Base-by-base conservation (phyloP, 2,113 vertebrate genomes). In the Ceyx margarethae region DNA sequence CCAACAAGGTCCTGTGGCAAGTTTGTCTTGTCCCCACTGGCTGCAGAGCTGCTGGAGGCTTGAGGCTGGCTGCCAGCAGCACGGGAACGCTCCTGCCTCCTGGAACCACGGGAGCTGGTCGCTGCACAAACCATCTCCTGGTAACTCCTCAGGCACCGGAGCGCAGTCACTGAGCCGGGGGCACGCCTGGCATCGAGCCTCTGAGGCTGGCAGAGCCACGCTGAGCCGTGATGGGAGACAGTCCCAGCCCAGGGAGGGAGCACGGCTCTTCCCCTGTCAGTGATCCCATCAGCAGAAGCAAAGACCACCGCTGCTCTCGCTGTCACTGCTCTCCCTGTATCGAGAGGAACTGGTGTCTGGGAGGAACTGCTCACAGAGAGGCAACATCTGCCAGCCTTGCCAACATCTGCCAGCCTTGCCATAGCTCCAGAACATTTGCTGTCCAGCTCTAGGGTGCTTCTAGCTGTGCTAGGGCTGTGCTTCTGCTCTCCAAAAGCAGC, bases 161-260 rank as follows among this genome's bases (percentile, higher is more conserved):
- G 33, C 4, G 0, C 1, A 1, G 21, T 16, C 2, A 5, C 61
- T 19, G 60, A 16, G 26, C 57, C 31, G 8, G 73, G 31, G 3
- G 3, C 11, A 29, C 0, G 3, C 25, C 46, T 35, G 48, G 60
- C n/a, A 23, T 22, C 1, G 29, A 33, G 60, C 20, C 14, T 29
- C n/a, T 35, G 5, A 0, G 22, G 10, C n/a, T 2, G 0, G n/a
- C 3, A 5, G 35, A 18, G 43, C 2, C 20, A 7, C 37, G 11
- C 11, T 0, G 23, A 51, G 11, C 64, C 0, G 1, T 37, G 76
- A 17, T 0, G 0, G 31, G 13, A 1, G 6, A 3, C 29, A 19
- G 80, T 18, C 25, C 28, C 8, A 9, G 64, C 65, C 16, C 5
- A 2, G 43, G 15, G 61, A n/a, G 42, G 46, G n/a, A 50, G 20